These are phyloP conservation scores for Sylvicapra grimmia DNA, from an alignment of 2,113 vertebrate genomes.

Conservation along the genomic window DNA sequence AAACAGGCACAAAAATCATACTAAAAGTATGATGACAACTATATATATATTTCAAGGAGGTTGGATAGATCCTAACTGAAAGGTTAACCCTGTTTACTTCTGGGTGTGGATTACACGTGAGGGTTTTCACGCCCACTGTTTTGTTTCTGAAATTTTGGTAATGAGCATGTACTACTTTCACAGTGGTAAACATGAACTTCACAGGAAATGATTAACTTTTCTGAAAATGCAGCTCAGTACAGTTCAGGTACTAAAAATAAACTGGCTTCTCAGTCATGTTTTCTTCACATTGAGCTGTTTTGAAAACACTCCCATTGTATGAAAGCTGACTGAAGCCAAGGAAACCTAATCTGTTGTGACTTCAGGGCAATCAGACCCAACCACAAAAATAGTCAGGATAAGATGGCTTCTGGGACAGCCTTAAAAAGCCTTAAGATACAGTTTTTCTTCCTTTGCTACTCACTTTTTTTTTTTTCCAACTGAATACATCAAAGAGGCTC, in stretches of 20 bases:
- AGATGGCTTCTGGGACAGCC: background rate
- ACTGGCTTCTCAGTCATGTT: background rate
- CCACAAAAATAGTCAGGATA: background rate
- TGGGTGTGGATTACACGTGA: background rate
- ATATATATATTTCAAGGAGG: background rate
- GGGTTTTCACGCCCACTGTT: background rate
- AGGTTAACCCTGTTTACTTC: background rate
- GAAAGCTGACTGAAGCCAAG: constrained; percentile 24
- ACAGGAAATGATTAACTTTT: constrained; percentile 27
- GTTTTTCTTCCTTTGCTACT: background rate
- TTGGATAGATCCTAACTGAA: background rate
- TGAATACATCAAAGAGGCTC: background rate
- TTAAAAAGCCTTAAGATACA: background rate
- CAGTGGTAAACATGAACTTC: constrained; percentile 9
- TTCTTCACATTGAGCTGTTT: constrained; percentile 15
- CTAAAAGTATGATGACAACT: background rate
- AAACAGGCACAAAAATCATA: background rate
- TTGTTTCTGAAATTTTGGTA: constrained; percentile 7
- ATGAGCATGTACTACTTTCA: background rate
- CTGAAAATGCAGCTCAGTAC: background rate
- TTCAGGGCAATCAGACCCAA: background rate
- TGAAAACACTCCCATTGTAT: constrained; percentile 28
- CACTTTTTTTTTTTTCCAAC: background rate
- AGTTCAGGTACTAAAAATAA: constrained; percentile 10
- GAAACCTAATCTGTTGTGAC: constrained; percentile 46